Base-by-base conservation (phyloP, 2,888 invertebrate genomes). In the Sisyra terminalis region DNA sequence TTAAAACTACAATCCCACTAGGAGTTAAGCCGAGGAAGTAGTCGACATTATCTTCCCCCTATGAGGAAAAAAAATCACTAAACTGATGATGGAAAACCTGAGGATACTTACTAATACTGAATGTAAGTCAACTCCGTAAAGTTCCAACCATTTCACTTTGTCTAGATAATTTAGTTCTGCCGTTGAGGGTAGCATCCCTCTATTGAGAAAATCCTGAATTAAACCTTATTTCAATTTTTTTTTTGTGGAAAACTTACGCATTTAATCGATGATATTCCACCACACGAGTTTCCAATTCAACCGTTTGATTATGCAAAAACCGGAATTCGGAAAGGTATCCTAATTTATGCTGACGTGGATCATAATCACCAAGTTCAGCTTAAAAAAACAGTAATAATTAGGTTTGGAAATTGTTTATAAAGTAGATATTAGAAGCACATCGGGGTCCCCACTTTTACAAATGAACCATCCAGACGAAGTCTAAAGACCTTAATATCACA, bases 141-240 rank as follows among this genome's bases (percentile, higher is more conserved):
- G 90, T 63, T 96, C 94, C 56, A 94, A 73, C 94, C 94, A 94
- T 73, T 94, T 94, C 53, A 92, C 89, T 73, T 93, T 90, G 65
- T 96, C 93, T 63, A 96, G 73, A 67, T 88, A 96, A 68, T 85
- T 88, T 55, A 92, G 71, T 67, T 96, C 94, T 29, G 93, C 93
- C 52, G 86, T 79, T 43, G 92, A 83, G 46, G 94, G 93, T 52
- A 87, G 77, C 62, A 85, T 81, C 49, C 89, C 89, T 50, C 86
- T 87, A 24, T 7, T 5, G 70, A 42, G 63, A 58, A 24, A 40
- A 15, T 38, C 38, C n/a, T n/a, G n/a, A n/a, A n/a, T n/a, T n/a
- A 6, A 10, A 35, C 15, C 16, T 36, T 14, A 36, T 13, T 36
- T 10, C 11, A 30, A 30, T 30, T n/a, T 30, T 30, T 32, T 9